These are phyloP conservation scores for Burhinus oedicnemus DNA, from an alignment of 2,113 vertebrate genomes.

Conservation along the genomic window DNA sequence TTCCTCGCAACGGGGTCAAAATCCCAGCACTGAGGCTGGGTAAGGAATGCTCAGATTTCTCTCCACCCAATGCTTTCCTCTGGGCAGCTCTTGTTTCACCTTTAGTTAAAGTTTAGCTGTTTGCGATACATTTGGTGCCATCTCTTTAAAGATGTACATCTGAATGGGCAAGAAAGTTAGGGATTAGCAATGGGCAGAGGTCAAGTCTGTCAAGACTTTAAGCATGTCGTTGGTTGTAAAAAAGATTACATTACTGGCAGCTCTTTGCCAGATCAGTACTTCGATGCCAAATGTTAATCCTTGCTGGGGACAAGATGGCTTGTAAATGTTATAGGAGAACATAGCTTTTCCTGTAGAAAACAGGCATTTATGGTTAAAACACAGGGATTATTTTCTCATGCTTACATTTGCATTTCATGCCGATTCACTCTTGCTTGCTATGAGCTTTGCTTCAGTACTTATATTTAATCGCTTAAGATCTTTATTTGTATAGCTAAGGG, in stretches of 20 bases:
- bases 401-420: conserved; percentile 71
- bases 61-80: not conserved
- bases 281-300: conserved; percentile 77
- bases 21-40: not conserved
- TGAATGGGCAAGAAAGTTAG: conserved; percentile 62
- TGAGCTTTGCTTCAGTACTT: conserved; percentile 17
- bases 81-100: not conserved
- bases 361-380: conserved; percentile 68
- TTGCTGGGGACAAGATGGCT: conserved; percentile 72
- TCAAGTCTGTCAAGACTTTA: conserved; percentile 51
- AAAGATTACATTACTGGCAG: conserved; percentile 66
- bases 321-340: conserved; percentile 75
- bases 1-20: not conserved
- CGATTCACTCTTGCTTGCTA: conserved; percentile 27
- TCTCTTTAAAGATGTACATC: conserved; percentile 46
- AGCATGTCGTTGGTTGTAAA: conserved; percentile 59
- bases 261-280: conserved; percentile 52
- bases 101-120: conserved; percentile 11
- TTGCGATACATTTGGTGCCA: not conserved
- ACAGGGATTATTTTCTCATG: conserved; percentile 63
- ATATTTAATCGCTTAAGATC: not conserved
- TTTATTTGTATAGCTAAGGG: conserved; percentile 32
- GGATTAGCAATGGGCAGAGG: conserved; percentile 40
- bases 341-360: conserved; percentile 67
- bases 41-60: not conserved